phyloP scores from a whole-genome alignment of 2,797 vertebrate species.

The Galago senegalensis region DNA sequence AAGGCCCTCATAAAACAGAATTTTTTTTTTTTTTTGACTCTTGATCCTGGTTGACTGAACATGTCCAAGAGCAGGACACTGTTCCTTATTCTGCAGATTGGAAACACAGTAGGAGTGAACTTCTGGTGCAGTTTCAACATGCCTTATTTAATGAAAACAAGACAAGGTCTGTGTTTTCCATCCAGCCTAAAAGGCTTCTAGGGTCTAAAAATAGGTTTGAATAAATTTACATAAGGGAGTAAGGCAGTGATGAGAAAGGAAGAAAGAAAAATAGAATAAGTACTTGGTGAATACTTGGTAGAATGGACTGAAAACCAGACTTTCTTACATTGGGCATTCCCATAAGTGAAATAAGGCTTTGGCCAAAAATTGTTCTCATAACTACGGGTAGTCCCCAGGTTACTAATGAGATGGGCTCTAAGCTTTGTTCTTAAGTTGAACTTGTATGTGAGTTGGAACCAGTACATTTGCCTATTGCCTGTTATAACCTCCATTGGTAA shows the following conservation, averaged over 20 bases:
- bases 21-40: not conserved
- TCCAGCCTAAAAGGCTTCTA: not conserved
- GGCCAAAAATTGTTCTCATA: slow-evolving; percentile 18
- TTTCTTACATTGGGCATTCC: not conserved
- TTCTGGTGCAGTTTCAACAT: not conserved
- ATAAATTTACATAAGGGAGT: slow-evolving; percentile 27
- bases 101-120: not conserved
- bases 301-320: slow-evolving; percentile 30
- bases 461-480: too few relatives aligned
- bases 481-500: too few relatives aligned
- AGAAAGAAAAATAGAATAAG: slow-evolving; percentile 49
- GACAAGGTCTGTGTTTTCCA: not conserved
- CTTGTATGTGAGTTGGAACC: too few relatives aligned
- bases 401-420: too few relatives aligned
- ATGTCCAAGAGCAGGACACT: slow-evolving; percentile 65
- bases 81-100: slow-evolving; percentile 65
- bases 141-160: slow-evolving; percentile 56
- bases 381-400: too few relatives aligned
- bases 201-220: not conserved
- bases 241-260: slow-evolving; percentile 30
- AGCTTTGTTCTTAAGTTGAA: too few relatives aligned
- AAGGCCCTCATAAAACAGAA: not conserved
- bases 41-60: slow-evolving; percentile 70
- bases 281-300: slow-evolving; percentile 32
- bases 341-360: not conserved